Evolutionary conservation across 1,140 invertebrate genomes (phyloP).

Genomic region (Brachionus plicatilis): DNA sequence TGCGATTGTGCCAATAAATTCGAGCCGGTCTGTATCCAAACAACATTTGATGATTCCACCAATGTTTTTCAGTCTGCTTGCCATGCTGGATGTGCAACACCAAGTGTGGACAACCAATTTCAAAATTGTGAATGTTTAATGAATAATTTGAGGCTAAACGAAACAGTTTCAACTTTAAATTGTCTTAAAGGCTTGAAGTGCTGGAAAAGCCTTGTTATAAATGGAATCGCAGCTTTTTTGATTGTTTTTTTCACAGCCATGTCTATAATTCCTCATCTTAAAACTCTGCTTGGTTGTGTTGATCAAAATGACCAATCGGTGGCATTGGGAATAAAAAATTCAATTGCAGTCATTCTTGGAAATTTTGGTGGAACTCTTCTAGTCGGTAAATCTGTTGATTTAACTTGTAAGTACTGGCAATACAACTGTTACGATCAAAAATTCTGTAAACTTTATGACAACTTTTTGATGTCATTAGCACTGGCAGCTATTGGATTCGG

Average conservation of each 20-base stretch:
- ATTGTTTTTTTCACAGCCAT: slow-evolving; percentile 31
- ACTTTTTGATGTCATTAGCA: neutral
- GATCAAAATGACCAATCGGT: neutral
- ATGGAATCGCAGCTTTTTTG: neutral
- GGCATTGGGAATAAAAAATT: neutral
- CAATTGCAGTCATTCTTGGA: neutral
- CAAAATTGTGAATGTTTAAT: neutral
- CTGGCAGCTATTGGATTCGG: neutral
- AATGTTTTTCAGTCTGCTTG: neutral
- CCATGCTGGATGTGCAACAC: neutral
- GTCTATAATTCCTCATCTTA: neutral
- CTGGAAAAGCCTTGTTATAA: neutral
- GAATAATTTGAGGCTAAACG: neutral
- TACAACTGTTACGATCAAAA: neutral
- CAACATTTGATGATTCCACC: neutral
- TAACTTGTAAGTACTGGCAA: slow-evolving; percentile 4
- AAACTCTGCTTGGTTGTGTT: neutral
- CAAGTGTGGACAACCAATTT: neutral
- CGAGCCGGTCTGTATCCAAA: neutral
- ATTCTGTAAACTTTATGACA: slow-evolving; percentile 29
- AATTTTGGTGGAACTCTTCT: neutral
- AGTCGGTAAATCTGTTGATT: neutral
- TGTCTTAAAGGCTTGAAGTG: neutral
- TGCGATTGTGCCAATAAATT: neutral
- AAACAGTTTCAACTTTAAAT: neutral